Conservation (phyloP, 1,140 invertebrate genomes). For the Acromyrmex heyeri region DNA sequence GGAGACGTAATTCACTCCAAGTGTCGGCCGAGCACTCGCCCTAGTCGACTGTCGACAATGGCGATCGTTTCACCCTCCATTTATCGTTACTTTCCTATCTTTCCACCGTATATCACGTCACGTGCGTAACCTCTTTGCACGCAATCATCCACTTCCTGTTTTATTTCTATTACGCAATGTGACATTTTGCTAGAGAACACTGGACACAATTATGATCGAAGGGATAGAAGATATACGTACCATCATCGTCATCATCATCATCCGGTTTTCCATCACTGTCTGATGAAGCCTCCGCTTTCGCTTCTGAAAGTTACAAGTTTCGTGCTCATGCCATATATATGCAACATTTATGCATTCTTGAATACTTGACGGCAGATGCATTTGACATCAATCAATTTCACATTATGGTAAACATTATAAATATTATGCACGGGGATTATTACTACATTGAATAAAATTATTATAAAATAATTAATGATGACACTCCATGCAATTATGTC, state of each 20-base stretch:
- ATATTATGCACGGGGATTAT: background rate
- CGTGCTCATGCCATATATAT: slow-evolving; percentile 81
- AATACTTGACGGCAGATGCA: background rate
- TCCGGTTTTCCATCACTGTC: slow-evolving; percentile 84
- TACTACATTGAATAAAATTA: background rate
- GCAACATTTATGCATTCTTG: slow-evolving; percentile 51
- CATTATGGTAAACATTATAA: background rate
- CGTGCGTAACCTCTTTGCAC: background rate
- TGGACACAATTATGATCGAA: background rate
- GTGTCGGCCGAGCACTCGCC: slow-evolving; percentile 66
- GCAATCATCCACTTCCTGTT: slow-evolving; percentile 13
- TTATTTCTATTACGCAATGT: background rate
- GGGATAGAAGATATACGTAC: slow-evolving; percentile 71
- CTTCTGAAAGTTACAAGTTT: slow-evolving; percentile 81
- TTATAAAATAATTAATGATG: background rate
- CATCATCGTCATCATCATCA: slow-evolving; percentile 75
- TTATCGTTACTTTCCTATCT: slow-evolving; percentile 31
- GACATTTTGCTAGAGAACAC: slow-evolving; percentile 17
- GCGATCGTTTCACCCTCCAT: slow-evolving; percentile 56
- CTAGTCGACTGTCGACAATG: slow-evolving; percentile 37
- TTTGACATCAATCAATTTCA: background rate
- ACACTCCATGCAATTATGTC: background rate
- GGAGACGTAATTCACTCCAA: slow-evolving; percentile 72
- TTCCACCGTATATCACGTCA: background rate
- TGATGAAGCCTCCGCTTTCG: slow-evolving; percentile 84